Base-by-base conservation (phyloP, 1,140 invertebrate genomes). In the Hyposmocoma kahamanoa region DNA sequence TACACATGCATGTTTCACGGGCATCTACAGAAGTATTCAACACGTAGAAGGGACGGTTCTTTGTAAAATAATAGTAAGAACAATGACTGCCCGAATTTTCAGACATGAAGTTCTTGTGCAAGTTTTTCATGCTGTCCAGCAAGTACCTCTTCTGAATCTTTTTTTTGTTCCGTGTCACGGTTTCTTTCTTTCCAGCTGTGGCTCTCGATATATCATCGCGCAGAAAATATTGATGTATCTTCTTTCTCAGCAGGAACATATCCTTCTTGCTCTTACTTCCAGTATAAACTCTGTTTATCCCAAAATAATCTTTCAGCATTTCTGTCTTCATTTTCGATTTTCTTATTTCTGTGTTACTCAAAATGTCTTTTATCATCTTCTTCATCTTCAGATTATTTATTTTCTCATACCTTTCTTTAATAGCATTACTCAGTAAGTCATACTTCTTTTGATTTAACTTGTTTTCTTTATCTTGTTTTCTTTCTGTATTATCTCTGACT, bases 161-260 rank as follows among this genome's bases (percentile, higher is more conserved):
- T 17, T 39, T 24, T 19, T 19, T 13, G 3, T 39, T 48, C 6
- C 21, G 18, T 1, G 46, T 48, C 8, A 48, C 2, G n/a, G 32
- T 38, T 41, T 48, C 46, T 22, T 48, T 48, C 26, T 48, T 48
- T 17, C 36, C 46, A 2, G 46, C 46, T 26, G 46, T 39, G 18
- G 32, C 28, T 38, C 36, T 4, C 4, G 46, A 39, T 17, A 48
- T 28, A 19, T 48, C 47, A 22, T 48, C 36, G 6, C 47, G 34
- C 9, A 48, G 17, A 18, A 48, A 48, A 26, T 17, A 48, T 18
- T 19, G 1, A 15, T 48, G 19, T 32, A 48, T 41, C 22, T 48
- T 41, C 4, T 39, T 17, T 17, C 20, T 24, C 2, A 48, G 36
- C 6, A 20, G 3, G 17, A 19, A 36, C 8, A n/a, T 15, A 13